Percentiles rank a stretch among this genome's conserved stretches.
Conservation (phyloP, 1,140 invertebrate species). For the Scaptomyza montana region DNA sequence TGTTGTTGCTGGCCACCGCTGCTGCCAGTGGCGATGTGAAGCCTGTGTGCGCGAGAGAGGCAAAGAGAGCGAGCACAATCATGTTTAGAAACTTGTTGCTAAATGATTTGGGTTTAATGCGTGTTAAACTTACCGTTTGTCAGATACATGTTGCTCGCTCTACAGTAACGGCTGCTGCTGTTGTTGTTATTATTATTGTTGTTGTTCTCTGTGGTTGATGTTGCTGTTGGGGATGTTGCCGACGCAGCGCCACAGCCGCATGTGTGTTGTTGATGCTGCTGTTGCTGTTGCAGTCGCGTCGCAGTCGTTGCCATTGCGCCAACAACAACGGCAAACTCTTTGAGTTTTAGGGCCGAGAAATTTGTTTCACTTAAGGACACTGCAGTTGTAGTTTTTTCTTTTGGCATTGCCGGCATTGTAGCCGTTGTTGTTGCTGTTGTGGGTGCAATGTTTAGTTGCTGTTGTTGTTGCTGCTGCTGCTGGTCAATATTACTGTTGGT, state of each 20-base stretch:
- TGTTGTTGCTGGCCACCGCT: slow-evolving; percentile 77
- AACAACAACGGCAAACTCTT: slow-evolving; percentile 52
- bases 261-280: slow-evolving; percentile 46
- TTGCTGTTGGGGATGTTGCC: slow-evolving; percentile 18
- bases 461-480: slow-evolving; percentile 42
- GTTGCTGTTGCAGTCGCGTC: slow-evolving; percentile 48
- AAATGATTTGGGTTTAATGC: not conserved
- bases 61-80: slow-evolving; percentile 15
- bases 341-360: slow-evolving; percentile 67
- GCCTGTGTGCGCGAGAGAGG: slow-evolving; percentile 41
- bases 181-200: slow-evolving; percentile 44
- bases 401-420: slow-evolving; percentile 83
- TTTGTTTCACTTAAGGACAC: slow-evolving; percentile 74
- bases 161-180: slow-evolving; percentile 50
- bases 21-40: slow-evolving; percentile 77
- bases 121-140: not conserved
- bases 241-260: slow-evolving; percentile 23
- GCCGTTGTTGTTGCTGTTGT: slow-evolving; percentile 48
- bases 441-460: not conserved
- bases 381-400: slow-evolving; percentile 77
- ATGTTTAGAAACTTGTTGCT: slow-evolving; percentile 58
- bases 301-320: slow-evolving; percentile 57
- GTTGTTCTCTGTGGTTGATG: slow-evolving; percentile 33
- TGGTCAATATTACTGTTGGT: slow-evolving; percentile 34
- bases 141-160: slow-evolving; percentile 2